These are phyloP conservation scores for Catamblyrhynchus diadema DNA, from an alignment of 2,797 vertebrate genomes.

Conservation along the genomic window DNA sequence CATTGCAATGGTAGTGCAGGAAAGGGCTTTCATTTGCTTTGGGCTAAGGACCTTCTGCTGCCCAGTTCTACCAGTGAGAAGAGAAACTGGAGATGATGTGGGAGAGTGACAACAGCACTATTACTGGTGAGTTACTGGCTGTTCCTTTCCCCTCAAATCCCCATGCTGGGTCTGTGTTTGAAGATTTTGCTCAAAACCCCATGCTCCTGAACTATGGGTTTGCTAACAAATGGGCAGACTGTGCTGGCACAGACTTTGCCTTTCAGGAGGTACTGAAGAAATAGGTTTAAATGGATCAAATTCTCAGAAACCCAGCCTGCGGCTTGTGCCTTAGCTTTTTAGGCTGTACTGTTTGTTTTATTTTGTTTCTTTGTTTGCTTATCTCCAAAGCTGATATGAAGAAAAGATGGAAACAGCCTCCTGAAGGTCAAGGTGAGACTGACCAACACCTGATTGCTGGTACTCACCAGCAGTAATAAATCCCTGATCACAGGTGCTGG, in stretches of 20 bases:
- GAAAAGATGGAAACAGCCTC: background rate
- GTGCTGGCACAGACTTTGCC: background rate
- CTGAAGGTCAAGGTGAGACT: background rate
- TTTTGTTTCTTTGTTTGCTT: background rate
- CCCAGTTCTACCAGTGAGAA: background rate
- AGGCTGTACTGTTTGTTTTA: background rate
- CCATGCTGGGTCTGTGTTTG: background rate
- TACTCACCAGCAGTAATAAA: background rate
- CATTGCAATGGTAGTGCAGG: background rate
- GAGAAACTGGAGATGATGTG: background rate
- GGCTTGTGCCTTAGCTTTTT: background rate
- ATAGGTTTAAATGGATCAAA: background rate
- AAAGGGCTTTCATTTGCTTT: background rate
- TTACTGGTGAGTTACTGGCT: background rate
- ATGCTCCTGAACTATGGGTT: background rate
- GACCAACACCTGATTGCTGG: background rate
- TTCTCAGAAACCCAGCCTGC: background rate
- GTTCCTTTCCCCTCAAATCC: background rate
- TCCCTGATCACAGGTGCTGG: background rate
- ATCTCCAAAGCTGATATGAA: background rate
- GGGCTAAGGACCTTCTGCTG: background rate
- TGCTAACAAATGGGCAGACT: background rate
- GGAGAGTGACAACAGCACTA: background rate
- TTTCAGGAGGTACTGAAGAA: background rate
- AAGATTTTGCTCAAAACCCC: background rate